phyloP scores from a whole-genome alignment of 2,797 vertebrate species.

The Apodemus agrarius region DNA sequence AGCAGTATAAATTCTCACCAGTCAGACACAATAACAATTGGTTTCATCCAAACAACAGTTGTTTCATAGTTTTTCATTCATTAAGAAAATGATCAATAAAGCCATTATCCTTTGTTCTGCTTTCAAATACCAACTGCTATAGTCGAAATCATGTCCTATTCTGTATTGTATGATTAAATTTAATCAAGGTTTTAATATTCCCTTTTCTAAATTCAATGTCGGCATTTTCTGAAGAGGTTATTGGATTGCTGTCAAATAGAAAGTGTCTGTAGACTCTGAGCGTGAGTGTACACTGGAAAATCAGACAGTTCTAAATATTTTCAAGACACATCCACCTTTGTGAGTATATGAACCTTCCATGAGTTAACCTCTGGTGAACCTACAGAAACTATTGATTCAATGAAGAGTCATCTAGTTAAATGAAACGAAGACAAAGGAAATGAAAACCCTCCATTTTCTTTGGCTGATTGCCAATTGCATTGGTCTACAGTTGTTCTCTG shows the following conservation, averaged over 20 bases:
- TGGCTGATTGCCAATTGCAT: background rate
- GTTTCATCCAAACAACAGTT: background rate
- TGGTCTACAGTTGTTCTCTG: background rate
- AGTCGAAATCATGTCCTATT: constrained; percentile 25
- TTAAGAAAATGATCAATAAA: constrained; percentile 25
- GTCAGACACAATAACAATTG: background rate
- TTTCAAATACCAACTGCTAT: background rate
- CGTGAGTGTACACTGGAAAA: background rate
- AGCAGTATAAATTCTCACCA: background rate
- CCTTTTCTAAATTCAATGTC: constrained; percentile 30
- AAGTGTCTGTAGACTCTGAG: background rate
- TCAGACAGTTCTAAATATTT: background rate
- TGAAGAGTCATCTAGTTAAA: background rate
- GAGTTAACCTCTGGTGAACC: background rate
- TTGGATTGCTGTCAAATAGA: background rate
- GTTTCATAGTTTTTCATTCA: constrained; percentile 17
- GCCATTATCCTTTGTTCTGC: constrained; percentile 42
- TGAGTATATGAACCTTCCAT: background rate
- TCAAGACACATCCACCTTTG: background rate
- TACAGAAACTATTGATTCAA: background rate
- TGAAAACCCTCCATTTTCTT: background rate
- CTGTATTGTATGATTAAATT: background rate
- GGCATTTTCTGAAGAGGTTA: constrained; percentile 47
- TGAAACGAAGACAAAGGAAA: background rate
- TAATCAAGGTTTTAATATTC: constrained; percentile 39